Conservation (phyloP, 2,113 vertebrate species). For the Ursus arctos region DNA sequence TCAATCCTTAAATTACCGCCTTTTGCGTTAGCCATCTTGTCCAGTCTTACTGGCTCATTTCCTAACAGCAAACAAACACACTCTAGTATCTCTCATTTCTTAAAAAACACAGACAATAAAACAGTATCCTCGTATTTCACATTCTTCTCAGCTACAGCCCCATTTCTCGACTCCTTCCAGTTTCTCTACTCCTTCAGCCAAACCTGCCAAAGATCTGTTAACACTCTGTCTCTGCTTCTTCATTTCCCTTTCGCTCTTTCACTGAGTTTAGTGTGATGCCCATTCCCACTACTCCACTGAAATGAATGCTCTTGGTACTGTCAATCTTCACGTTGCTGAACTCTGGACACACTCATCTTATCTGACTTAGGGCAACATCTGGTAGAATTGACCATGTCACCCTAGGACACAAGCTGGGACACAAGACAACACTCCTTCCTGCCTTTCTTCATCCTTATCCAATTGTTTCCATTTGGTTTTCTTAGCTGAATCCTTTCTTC, state of each 20-base stretch:
- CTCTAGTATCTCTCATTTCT: neutral
- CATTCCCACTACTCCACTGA: neutral
- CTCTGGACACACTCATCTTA: neutral
- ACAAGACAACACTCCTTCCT: neutral
- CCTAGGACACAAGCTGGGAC: neutral
- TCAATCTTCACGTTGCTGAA: neutral
- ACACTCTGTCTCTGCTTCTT: neutral
- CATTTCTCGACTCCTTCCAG: neutral
- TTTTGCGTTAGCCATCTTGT: neutral
- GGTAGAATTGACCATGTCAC: neutral
- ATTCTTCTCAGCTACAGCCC: neutral
- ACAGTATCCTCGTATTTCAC: neutral
- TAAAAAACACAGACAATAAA: neutral
- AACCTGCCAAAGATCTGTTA: neutral
- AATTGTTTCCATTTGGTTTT: neutral
- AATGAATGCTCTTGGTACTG: neutral
- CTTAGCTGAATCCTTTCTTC: neutral
- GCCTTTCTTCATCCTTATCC: neutral
- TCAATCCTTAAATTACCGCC: neutral
- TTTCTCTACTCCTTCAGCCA: neutral
- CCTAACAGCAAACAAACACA: neutral
- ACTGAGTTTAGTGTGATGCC: neutral
- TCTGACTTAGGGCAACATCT: neutral
- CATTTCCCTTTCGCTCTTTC: neutral
- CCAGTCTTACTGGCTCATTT: neutral